Evolutionary conservation across 2,113 vertebrate genomes (phyloP), one percentile per base, ranked within the genome.

Genomic region (Motacilla tschutschensis): DNA sequence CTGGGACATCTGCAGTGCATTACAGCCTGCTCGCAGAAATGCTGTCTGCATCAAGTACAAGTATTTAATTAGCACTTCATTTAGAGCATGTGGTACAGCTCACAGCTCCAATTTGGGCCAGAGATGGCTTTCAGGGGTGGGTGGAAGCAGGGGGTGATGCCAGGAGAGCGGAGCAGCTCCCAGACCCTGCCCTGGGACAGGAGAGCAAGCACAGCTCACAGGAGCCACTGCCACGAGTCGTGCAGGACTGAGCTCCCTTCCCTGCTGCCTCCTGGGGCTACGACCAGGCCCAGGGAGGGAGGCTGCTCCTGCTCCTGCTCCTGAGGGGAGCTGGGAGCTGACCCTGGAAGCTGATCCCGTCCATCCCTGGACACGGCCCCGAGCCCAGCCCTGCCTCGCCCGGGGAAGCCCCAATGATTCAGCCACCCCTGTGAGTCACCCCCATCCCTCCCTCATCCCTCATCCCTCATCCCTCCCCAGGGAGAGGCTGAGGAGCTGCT

Each of bases 31-130:
- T 86, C 88, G 86, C 50, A 93, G 88, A 63, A 90, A 82, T 5
- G 40, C 3, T 88, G 84, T 54, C 90, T 87, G 24, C 81, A 64
- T 90, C 73, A 88, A 93, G 59, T 86, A 93, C 75, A 94, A 95
- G 87, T 87, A 93, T 95, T 92, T 94, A 92, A 91, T 93, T 92
- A 94, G 71, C 92, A 94, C 92, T 88, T 94, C 92, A 91, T 94
- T 91, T 79, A 44, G 79, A 87, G 86, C 87, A 91, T 88, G 86
- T 94, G 93, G 90, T 82, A 74, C 60, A 89, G 89, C 76, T 95
- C 89, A 85, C 89, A 89, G 87, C n/a, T 79, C 82, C 87, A 50
- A 14, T 63, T 44, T 4, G 89, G 73, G 77, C 79, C 89, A 85
- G 76, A 29, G 66, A 83, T 54, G 77, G 24, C 33, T 79, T 89